Conservation (phyloP, 2,888 invertebrate species). For the Pseudococcus jackbeardsleyi region DNA sequence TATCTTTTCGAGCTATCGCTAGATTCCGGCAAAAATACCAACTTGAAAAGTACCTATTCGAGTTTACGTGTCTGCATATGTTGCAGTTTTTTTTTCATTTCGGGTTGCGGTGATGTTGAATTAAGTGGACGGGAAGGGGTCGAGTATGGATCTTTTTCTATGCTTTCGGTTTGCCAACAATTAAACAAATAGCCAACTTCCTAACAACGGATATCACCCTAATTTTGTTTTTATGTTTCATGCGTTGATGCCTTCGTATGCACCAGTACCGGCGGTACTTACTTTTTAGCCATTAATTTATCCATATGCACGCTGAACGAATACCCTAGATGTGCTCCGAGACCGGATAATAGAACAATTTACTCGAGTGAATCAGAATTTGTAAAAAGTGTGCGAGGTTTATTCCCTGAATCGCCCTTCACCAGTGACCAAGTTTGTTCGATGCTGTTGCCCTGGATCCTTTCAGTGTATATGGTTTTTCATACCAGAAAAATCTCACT, state of each 20-base stretch:
- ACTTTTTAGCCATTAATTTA: no score
- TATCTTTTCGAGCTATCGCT: not conserved
- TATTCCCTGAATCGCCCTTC: no score
- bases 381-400: no score
- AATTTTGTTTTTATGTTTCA: not conserved
- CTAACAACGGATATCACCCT: conserved; percentile 24
- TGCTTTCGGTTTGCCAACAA: not conserved
- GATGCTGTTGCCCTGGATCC: no score
- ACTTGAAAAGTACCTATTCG: not conserved
- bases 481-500: no score
- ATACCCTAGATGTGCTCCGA: no score
- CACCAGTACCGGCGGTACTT: no score
- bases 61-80: not conserved
- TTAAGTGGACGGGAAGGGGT: not conserved
- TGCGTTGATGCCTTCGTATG: not conserved
- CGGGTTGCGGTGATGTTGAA: not conserved
- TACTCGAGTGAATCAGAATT: no score
- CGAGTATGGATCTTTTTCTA: not conserved
- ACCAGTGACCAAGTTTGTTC: no score
- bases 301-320: no score
- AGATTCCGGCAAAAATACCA: not conserved
- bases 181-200: conserved; percentile 7
- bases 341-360: no score
- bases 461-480: no score
- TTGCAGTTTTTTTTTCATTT: not conserved